Base-by-base conservation (phyloP, 1,140 invertebrate genomes). In the Ylistrum balloti region DNA sequence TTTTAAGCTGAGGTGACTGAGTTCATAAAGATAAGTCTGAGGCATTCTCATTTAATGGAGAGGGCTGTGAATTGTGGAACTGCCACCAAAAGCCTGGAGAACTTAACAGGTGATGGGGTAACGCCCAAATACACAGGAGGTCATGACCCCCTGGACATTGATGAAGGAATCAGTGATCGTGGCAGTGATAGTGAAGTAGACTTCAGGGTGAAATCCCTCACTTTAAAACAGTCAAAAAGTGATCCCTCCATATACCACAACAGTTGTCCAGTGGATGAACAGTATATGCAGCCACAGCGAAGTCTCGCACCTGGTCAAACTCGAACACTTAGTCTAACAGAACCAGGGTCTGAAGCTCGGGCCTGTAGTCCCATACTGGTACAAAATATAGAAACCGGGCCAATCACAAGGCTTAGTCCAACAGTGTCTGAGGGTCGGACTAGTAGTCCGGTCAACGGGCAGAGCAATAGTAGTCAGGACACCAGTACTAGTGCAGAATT, bases 401-500 rank as follows among this genome's bases (percentile, higher is more conserved):
- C 88, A 48, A 88, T 38, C 34, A 88, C 34, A n/a, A 35, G 34
- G 22, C 38, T 88, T 56, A 34, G 33, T n/a, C 89, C 56, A 3
- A 74, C 89, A 17, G 90, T 90, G 38, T 93, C 93, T 15, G 93
- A 93, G 33, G 93, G 93, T 38, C 88, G 92, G 45, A 92, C 91
- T 87, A 91, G 90, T 90, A 94, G 93, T 87, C 93, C 92, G 17
- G 88, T 93, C 9, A 74, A 74, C 11, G 93, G 93, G 5, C 92
- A 91, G n/a, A 93, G 93, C 86, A 92, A 92, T 32, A 93, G 92
- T 86, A 94, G 93, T 87, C 93, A 93, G 90, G 92, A 93, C 41
- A 95, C 93, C 22, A 95, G 93, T 89, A 95, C 93, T 10, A 95
- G 94, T 91, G 94, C 93, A 15, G 95, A 95, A 86, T 95, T 94